These are phyloP conservation scores for Luidia sarsii DNA, from an alignment of 53 echinoderm and acorn worm genomes.

Conservation along the genomic window DNA sequence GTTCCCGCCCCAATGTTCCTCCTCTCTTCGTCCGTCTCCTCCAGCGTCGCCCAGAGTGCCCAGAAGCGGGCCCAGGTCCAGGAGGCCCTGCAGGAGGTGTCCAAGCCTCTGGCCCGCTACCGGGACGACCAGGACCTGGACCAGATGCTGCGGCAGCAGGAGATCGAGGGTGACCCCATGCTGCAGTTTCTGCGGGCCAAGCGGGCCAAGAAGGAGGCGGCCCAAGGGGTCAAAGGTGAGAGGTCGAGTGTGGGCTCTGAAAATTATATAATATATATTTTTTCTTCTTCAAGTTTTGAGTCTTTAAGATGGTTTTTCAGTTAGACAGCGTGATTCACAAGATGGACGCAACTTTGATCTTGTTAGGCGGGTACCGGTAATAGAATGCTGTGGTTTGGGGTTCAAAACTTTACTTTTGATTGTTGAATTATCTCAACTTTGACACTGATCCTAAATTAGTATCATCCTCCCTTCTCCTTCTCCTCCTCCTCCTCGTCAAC, in stretches of 20 bases:
- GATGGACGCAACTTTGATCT: too few species aligned
- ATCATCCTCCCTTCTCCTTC: too few species aligned
- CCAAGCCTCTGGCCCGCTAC: conserved; percentile 93
- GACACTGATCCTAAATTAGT: too few species aligned
- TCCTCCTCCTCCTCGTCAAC: too few species aligned
- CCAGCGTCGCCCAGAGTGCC: conserved; percentile 77
- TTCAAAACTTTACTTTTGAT: too few species aligned
- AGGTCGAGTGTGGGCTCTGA: not conserved
- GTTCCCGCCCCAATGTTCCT: too few species aligned
- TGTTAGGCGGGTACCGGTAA: too few species aligned
- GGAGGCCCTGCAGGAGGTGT: conserved; percentile 86
- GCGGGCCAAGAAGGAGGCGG: conserved; percentile 57
- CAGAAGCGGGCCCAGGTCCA: conserved; percentile 46
- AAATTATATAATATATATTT: not conserved
- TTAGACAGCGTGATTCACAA: too few species aligned
- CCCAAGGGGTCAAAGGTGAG: conserved; percentile 84
- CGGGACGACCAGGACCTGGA: conserved; percentile 83
- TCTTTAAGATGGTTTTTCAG: too few species aligned
- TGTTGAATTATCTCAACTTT: too few species aligned
- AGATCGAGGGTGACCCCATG: conserved; percentile 95
- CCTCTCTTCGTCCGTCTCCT: not conserved
- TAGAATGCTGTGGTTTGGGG: too few species aligned
- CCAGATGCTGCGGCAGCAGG: conserved; percentile 78
- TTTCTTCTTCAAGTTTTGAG: too few species aligned
- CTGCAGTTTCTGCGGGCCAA: conserved; percentile 89